Percentiles rank a stretch among this genome's conserved stretches.
phyloP scores from a whole-genome alignment of 2,113 vertebrate genomes.

The Enhydra lutris region DNA sequence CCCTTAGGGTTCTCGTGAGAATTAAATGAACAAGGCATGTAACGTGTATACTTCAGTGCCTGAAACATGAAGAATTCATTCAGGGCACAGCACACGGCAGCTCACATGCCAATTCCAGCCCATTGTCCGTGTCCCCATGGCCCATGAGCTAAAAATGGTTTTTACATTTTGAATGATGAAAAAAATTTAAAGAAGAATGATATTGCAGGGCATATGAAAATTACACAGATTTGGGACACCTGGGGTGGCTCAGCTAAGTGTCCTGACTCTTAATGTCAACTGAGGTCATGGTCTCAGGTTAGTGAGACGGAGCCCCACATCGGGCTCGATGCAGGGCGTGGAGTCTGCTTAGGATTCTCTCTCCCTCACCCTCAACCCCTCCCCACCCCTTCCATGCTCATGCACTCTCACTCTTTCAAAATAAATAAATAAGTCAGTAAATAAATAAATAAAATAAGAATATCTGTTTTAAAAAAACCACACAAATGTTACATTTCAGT shows the following conservation, averaged over 20 bases:
- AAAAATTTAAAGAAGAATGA: neutral
- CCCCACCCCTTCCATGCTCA: neutral
- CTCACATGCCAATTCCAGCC: neutral
- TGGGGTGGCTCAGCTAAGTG: neutral
- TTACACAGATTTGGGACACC: neutral
- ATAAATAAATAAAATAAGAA: neutral
- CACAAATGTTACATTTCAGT: neutral
- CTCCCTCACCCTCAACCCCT: too few species aligned
- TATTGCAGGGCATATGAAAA: neutral
- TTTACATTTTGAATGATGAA: neutral
- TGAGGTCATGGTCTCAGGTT: neutral
- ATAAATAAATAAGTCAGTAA: neutral
- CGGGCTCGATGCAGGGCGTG: rapidly evolving
- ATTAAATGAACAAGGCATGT: neutral
- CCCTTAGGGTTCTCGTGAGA: neutral
- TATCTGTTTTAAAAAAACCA: neutral
- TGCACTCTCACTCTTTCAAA: neutral
- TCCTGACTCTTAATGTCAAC: neutral
- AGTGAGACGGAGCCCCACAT: neutral
- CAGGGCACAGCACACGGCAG: neutral
- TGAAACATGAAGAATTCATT: neutral
- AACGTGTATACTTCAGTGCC: neutral
- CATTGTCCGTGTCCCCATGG: neutral
- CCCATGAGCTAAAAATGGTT: neutral
- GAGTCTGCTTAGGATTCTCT: neutral